Conservation (phyloP, 2,797 vertebrate species). For the Pseudochirops corinnae region DNA sequence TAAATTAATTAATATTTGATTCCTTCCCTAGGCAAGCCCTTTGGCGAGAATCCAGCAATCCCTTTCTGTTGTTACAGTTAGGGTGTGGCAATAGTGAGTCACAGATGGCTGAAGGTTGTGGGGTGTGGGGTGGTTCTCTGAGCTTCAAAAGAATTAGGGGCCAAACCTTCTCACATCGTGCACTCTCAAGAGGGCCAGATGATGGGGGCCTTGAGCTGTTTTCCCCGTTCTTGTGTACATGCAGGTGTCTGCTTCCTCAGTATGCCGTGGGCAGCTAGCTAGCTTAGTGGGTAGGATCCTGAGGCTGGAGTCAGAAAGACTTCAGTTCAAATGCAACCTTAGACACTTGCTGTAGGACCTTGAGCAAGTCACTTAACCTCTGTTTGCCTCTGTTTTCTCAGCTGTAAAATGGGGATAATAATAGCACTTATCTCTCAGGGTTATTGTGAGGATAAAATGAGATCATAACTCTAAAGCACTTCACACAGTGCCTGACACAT, state of each 20-base stretch:
- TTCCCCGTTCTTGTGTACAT: not conserved
- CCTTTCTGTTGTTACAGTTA: conserved; percentile 17
- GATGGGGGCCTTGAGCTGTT: not conserved
- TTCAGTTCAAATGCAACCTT: not conserved
- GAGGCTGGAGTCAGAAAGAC: not conserved
- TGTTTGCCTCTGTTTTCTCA: not conserved
- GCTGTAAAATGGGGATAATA: not conserved
- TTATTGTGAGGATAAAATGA: not conserved
- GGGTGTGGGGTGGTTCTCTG: conserved; percentile 7
- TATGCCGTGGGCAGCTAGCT: not conserved
- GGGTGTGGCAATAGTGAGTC: conserved; percentile 32
- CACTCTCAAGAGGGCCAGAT: not conserved
- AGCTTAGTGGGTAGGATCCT: not conserved
- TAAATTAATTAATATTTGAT: not conserved
- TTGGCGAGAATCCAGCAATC: conserved; percentile 7
- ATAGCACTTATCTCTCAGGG: not conserved
- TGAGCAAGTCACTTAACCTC: not conserved
- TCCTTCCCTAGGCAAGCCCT: not conserved
- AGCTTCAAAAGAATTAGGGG: not conserved
- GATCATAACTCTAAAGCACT: not conserved
- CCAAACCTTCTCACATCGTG: not conserved
- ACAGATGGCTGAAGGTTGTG: conserved; percentile 16
- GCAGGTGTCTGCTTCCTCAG: not conserved
- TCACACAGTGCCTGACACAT: not conserved
- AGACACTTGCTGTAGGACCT: not conserved